These are phyloP conservation scores for Naja naja DNA, from an alignment of 2,113 vertebrate genomes.

Conservation along the genomic window DNA sequence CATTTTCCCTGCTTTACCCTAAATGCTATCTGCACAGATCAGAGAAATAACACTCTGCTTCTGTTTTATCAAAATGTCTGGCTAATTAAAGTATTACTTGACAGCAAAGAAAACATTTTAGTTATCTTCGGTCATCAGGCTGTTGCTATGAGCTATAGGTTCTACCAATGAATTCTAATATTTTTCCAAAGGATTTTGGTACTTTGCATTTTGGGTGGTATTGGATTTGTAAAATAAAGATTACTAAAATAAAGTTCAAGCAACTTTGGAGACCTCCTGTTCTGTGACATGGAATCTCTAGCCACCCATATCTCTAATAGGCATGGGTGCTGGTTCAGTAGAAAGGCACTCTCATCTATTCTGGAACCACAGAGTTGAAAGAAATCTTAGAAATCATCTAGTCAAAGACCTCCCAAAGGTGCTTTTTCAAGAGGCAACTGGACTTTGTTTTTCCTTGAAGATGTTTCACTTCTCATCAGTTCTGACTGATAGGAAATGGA, in stretches of 20 bases:
- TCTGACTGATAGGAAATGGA: no score
- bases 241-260: not conserved
- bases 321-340: not conserved
- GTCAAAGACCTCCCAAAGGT: not conserved
- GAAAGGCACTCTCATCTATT: not conserved
- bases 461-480: no score
- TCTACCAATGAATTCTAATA: not conserved
- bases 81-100: not conserved
- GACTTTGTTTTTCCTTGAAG: no score
- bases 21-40: not conserved
- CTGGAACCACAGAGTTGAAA: not conserved
- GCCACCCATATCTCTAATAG: not conserved
- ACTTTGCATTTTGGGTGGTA: not conserved
- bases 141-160: not conserved
- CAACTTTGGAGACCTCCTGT: not conserved
- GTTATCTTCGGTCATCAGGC: not conserved
- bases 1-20: not conserved
- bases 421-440: no score
- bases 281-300: not conserved
- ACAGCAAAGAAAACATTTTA: not conserved
- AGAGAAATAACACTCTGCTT: not conserved
- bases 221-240: not conserved
- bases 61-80: not conserved
- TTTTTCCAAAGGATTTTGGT: not conserved
- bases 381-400: not conserved